These are phyloP conservation scores for Liodrosophila aerea DNA, from an alignment of 2,888 invertebrate species.

Conservation along the genomic window DNA sequence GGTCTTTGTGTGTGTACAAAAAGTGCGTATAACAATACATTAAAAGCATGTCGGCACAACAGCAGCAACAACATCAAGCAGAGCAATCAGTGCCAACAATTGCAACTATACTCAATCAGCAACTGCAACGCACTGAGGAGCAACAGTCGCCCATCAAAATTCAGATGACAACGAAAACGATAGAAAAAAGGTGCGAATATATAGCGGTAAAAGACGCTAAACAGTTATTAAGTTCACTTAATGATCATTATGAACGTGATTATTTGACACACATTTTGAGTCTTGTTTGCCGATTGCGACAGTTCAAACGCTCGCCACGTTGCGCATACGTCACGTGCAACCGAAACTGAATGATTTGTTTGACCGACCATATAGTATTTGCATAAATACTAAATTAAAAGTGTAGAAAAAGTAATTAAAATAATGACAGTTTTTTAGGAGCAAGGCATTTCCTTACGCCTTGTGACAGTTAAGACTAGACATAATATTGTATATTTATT, in stretches of 20 bases:
- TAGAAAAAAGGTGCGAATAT: slow-evolving; percentile 53
- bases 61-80: slow-evolving; percentile 25
- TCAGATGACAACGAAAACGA: slow-evolving; percentile 31
- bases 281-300: slow-evolving; percentile 10
- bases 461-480: too few species aligned
- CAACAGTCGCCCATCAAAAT: slow-evolving; percentile 23
- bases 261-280: slow-evolving; percentile 52
- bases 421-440: too few species aligned
- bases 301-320: slow-evolving; percentile 30
- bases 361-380: slow-evolving; percentile 20
- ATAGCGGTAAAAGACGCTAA: slow-evolving; percentile 19
- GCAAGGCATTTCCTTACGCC: too few species aligned
- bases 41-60: slow-evolving; percentile 35
- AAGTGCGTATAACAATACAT: slow-evolving; percentile 47
- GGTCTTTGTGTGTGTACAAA: slow-evolving; percentile 13
- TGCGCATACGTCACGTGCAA: slow-evolving; percentile 64
- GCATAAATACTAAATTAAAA: too few species aligned
- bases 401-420: too few species aligned
- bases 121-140: slow-evolving; percentile 33
- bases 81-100: slow-evolving; percentile 31
- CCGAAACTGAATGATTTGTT: slow-evolving; percentile 11
- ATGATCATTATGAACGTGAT: slow-evolving; percentile 4
- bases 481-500: too few species aligned
- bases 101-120: slow-evolving; percentile 22
- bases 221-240: slow-evolving; percentile 24